A percentile compares a stretch with the other conserved stretches of the same genome.
Conservation (phyloP, 2,888 invertebrate species). For the Lottia scabra region DNA sequence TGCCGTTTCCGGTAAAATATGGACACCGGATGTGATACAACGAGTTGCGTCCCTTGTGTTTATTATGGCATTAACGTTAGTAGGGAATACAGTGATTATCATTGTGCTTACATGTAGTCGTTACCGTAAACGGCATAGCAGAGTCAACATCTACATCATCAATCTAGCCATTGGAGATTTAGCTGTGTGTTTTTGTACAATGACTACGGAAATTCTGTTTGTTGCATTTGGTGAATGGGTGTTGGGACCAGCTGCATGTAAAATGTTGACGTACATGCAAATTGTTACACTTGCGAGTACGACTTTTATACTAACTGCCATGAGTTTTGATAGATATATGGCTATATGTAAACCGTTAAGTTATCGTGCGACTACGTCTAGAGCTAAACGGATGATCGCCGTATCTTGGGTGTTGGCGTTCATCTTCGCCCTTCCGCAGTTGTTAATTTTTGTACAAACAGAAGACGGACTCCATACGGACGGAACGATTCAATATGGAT, state of each 20-base stretch:
- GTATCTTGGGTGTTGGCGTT: conserved; percentile 68
- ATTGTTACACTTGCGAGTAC: conserved; percentile 69
- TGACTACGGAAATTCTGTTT: conserved; percentile 70
- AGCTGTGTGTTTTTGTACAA: conserved; percentile 68
- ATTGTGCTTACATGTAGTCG: conserved; percentile 65
- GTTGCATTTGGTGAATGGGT: conserved; percentile 70
- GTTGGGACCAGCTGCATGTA: conserved; percentile 68
- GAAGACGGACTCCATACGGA: conserved; percentile 60
- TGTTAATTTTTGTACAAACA: conserved; percentile 68
- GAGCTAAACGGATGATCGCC: conserved; percentile 66
- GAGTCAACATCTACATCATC: conserved; percentile 71
- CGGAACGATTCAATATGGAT: conserved; percentile 59
- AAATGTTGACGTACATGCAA: conserved; percentile 68
- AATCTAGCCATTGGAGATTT: conserved; percentile 70
- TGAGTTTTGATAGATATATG: conserved; percentile 69
- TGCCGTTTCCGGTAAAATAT: conserved; percentile 44
- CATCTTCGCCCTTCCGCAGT: conserved; percentile 67
- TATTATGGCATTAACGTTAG: conserved; percentile 66
- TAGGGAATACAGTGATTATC: conserved; percentile 69
- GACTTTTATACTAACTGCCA: conserved; percentile 69
- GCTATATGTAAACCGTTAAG: conserved; percentile 69
- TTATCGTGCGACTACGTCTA: conserved; percentile 56
- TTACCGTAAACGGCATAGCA: conserved; percentile 62
- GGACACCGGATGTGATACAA: conserved; percentile 69
- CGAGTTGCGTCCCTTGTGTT: conserved; percentile 66